Evolutionary conservation across 2,113 vertebrate species (phyloP).

Genomic region (Phodopus roborovskii): DNA sequence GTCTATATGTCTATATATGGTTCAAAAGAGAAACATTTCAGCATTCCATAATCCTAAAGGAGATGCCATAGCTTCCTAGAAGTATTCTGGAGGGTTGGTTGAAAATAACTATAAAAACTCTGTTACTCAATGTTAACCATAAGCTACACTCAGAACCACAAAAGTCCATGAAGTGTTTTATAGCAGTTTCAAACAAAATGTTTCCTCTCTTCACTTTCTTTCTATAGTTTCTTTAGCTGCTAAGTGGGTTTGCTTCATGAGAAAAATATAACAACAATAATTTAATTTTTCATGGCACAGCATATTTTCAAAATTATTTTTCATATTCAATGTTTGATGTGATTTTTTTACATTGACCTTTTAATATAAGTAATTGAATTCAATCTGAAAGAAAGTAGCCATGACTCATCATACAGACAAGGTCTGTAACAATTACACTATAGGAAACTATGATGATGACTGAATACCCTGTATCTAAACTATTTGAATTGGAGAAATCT

Average conservation of each 20-base stretch:
- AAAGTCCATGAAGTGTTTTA: constrained; percentile 16
- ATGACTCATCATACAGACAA: not conserved
- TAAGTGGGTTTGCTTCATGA: not conserved
- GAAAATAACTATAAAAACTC: constrained; percentile 11
- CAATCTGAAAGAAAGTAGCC: constrained; percentile 10
- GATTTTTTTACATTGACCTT: constrained; percentile 29
- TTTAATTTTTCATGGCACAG: not conserved
- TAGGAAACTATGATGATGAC: not conserved
- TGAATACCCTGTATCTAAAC: not conserved
- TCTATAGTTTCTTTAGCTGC: not conserved
- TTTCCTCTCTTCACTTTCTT: not conserved
- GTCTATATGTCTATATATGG: not conserved
- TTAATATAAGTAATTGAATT: not conserved
- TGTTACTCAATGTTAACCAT: not conserved
- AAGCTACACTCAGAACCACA: not conserved
- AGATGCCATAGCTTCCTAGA: not conserved
- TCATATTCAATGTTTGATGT: not conserved
- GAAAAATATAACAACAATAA: not conserved
- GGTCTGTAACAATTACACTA: not conserved
- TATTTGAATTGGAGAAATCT: not conserved
- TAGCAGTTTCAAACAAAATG: not conserved
- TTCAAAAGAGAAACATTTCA: not conserved
- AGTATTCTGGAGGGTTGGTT: not conserved
- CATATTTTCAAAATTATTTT: constrained; percentile 55
- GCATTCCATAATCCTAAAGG: not conserved